phyloP scores from a whole-genome alignment of 2,797 vertebrate species.

The Crenuchus spilurus region DNA sequence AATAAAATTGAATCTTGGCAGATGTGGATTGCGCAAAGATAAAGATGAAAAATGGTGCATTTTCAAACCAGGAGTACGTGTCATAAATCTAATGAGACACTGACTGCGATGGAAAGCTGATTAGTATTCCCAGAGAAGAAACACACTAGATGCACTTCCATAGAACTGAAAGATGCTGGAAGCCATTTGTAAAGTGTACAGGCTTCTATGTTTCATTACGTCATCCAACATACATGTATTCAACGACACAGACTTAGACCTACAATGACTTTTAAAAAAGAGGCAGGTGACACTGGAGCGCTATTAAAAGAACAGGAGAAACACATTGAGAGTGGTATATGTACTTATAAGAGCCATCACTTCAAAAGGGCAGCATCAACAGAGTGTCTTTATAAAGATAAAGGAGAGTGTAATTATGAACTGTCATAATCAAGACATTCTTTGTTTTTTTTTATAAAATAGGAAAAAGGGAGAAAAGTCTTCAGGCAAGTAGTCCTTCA shows the following conservation, averaged over 20 bases:
- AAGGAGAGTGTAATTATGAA: constrained; percentile 13
- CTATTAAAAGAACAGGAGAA: neutral
- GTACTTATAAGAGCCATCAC: constrained; percentile 4
- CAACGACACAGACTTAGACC: constrained; percentile 2
- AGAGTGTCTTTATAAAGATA: constrained; percentile 5
- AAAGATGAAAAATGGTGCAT: constrained; percentile 41
- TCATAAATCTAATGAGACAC: constrained; percentile 44
- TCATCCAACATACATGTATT: neutral
- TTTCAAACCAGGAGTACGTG: constrained; percentile 39
- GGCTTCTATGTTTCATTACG: neutral
- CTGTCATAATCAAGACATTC: neutral
- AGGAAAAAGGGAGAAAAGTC: neutral
- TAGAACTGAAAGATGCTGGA: too few species aligned
- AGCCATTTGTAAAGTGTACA: neutral
- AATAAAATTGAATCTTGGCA: constrained; percentile 38
- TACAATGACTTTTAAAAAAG: neutral
- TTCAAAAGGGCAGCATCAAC: constrained; percentile 33
- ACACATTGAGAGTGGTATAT: neutral
- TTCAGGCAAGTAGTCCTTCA: neutral
- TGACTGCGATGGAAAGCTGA: constrained; percentile 6
- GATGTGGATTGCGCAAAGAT: constrained; percentile 22
- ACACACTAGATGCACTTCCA: neutral
- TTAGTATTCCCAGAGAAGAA: neutral
- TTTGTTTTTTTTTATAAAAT: neutral
- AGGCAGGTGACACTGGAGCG: neutral